A percentile compares a stretch with the other conserved stretches of the same genome.
Evolutionary conservation across 2,113 vertebrate genomes (phyloP).

Genomic region (Bos javanicus): DNA sequence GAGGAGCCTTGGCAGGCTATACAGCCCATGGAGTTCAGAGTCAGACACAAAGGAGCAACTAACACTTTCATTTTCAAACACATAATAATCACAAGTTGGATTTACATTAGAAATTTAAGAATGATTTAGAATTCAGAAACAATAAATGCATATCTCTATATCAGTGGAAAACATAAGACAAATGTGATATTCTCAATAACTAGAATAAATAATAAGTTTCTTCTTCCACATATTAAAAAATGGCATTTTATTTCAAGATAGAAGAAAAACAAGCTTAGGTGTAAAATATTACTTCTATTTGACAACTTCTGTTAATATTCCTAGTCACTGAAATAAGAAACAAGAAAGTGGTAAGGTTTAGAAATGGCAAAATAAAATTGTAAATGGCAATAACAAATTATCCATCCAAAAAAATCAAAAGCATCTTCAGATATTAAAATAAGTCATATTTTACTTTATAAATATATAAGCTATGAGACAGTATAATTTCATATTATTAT

Average conservation of each 20-base stretch:
- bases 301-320: background rate
- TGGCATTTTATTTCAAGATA: background rate
- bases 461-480: background rate
- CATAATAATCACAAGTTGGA: background rate
- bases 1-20: background rate
- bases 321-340: background rate
- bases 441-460: background rate
- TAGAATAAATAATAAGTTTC: background rate
- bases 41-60: background rate
- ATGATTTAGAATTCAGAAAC: background rate
- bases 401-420: background rate
- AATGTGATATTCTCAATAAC: background rate
- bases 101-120: background rate
- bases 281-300: background rate
- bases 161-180: background rate
- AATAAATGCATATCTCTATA: background rate
- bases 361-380: background rate
- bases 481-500: background rate
- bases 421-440: background rate
- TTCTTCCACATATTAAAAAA: background rate
- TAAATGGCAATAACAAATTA: background rate
- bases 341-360: background rate
- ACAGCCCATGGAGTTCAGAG: background rate
- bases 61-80: background rate
- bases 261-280: background rate